phyloP scores from a whole-genome alignment of 2,797 vertebrate species.

The Coendou prehensilis region DNA sequence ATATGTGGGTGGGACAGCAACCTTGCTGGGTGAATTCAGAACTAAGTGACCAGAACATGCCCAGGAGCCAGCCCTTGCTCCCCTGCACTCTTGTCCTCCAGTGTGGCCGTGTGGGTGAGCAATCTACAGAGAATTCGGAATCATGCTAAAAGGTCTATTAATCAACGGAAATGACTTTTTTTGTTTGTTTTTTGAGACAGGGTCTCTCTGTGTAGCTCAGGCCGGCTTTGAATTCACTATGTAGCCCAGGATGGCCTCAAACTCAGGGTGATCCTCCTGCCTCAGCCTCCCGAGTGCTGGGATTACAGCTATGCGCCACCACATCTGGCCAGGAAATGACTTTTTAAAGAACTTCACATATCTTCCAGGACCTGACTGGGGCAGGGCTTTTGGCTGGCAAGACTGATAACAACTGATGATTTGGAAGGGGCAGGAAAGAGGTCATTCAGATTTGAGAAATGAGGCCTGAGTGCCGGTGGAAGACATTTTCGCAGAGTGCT shows the following conservation, averaged over 20 bases:
- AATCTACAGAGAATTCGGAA: background rate
- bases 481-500: background rate
- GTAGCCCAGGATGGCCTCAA: background rate
- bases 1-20: rapidly evolving
- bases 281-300: background rate
- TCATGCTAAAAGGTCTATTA: background rate
- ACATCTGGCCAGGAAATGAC: background rate
- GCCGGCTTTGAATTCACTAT: background rate
- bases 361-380: background rate
- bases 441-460: background rate
- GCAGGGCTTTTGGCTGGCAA: background rate
- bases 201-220: background rate
- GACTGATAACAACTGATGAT: background rate
- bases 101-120: background rate
- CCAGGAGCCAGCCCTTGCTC: background rate
- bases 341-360: conserved; percentile 16
- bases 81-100: background rate
- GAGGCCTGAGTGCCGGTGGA: background rate
- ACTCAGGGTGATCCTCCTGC: background rate
- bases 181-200: background rate
- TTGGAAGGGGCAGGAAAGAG: background rate
- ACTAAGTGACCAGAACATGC: background rate
- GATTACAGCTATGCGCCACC: background rate
- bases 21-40: background rate
- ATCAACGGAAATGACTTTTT: background rate